Percentiles rank a stretch among this genome's conserved stretches.
Evolutionary conservation across 2,797 vertebrate genomes (phyloP).

Genomic region (Chromis chromis): DNA sequence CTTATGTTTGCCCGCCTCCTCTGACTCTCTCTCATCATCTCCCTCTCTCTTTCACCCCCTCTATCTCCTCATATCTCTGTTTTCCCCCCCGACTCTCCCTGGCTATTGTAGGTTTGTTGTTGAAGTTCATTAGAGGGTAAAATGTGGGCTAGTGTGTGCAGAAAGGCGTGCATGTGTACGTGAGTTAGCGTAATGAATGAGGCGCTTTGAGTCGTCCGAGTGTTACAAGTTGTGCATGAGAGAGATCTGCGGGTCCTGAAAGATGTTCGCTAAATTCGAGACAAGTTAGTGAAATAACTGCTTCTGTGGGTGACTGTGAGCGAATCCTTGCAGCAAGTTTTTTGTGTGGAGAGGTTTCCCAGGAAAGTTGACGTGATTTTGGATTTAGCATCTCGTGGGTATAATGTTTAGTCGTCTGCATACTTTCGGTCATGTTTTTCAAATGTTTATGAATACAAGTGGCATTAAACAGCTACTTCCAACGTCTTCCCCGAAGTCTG

Average conservation of each 20-base stretch:
- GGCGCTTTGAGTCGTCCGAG: slow-evolving; percentile 26
- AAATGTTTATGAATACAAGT: not conserved
- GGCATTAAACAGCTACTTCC: not conserved
- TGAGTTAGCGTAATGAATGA: slow-evolving; percentile 38
- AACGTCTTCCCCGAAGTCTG: not conserved
- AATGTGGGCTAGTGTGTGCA: slow-evolving; percentile 25
- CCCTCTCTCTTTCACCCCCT: slow-evolving; percentile 16
- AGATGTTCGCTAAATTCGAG: not conserved
- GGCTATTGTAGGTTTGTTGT: slow-evolving; percentile 63
- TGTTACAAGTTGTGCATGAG: slow-evolving; percentile 18
- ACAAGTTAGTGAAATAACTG: not conserved
- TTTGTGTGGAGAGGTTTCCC: not conserved
- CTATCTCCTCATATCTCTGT: slow-evolving; percentile 22
- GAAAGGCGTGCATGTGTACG: slow-evolving; percentile 19
- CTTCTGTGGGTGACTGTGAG: not conserved
- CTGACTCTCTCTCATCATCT: slow-evolving; percentile 32
- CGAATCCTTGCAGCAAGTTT: not conserved
- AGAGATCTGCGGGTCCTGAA: slow-evolving; percentile 1
- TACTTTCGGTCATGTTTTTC: slow-evolving; percentile 6
- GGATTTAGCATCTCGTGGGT: not conserved
- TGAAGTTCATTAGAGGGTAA: slow-evolving; percentile 65
- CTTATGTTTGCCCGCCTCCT: slow-evolving; percentile 86
- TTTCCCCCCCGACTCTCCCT: slow-evolving; percentile 1
- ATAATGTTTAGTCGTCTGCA: not conserved
- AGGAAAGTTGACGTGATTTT: not conserved